Base-by-base conservation (phyloP, 2,113 vertebrate genomes). In the Malurus alboscapulatus region DNA sequence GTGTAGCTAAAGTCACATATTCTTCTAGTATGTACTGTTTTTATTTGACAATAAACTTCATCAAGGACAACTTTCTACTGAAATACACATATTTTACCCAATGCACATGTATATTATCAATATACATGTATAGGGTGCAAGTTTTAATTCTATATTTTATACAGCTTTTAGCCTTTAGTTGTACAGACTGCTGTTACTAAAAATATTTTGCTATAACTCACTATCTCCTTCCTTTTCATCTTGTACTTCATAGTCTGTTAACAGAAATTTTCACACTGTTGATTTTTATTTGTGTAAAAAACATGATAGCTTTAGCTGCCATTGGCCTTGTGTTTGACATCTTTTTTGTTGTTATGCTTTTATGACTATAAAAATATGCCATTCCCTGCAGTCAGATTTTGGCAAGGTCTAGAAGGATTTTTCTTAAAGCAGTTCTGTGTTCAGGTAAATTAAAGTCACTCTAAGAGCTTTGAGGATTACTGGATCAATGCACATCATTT, bases 381-480 rank as follows among this genome's bases (percentile, higher is more conserved):
- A 71, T 77, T 97, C 78, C 75, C 73, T 63, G 16, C 26, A 88
- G 30, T 95, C 81, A 91, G 77, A 91, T 96, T 96, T 97, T 90
- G 78, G 83, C 80, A 88, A 29, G 87, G 68, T 92, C 83, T 92
- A 71, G 61, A 73, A 89, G 74, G 92, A 87, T 94, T 97, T 97
- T 96, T 97, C 90, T 96, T 89, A 95, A 94, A 94, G 47, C 62
- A n/a, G 8, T 94, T 92, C 30, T 91, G 30, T 84, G 55, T 92
- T 94, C 88, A 97, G 82, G 90, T 95, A 93, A 96, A 97, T 95
- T 96, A 96, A 97, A 96, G 82, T 87, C 42, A 20, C 44, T 86
- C 50, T 78, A 36, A 75, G 89, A 96, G 76, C 69, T 88, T 91
- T 96, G 82, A 88, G 79, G 78, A 92, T 97, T 97, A 86, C 36